These are phyloP conservation scores for Orientallactaga sibirica DNA, from an alignment of 2,797 vertebrate genomes.

Conservation along the genomic window DNA sequence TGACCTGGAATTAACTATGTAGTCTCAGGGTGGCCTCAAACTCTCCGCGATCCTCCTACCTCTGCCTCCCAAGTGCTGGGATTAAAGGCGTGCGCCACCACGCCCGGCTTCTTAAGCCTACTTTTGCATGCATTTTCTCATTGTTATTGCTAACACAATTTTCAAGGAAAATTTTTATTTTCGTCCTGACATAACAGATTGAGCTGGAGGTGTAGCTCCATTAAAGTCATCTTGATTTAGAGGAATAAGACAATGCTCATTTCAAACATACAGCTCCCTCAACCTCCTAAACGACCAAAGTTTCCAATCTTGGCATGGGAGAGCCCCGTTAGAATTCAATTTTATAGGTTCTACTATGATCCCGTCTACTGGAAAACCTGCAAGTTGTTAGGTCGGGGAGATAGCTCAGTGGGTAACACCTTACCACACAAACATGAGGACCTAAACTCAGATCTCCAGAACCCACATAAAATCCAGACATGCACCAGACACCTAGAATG, in stretches of 20 bases:
- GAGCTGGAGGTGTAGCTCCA: neutral
- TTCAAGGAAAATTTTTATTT: slow-evolving; percentile 52
- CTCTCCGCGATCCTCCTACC: too few relatives aligned
- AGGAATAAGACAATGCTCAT: slow-evolving; percentile 50
- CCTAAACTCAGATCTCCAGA: too few relatives aligned
- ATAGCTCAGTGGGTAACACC: too few relatives aligned
- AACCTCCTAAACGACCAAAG: neutral
- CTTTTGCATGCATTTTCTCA: neutral
- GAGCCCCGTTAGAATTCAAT: slow-evolving; percentile 63
- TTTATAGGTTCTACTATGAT: slow-evolving; percentile 44
- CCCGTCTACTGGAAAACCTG: slow-evolving; percentile 42
- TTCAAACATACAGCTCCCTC: slow-evolving; percentile 36
- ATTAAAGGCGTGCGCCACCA: too few relatives aligned
- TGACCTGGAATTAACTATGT: too few relatives aligned
- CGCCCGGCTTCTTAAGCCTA: neutral
- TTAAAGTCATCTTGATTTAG: slow-evolving; percentile 57
- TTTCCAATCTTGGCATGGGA: slow-evolving; percentile 49
- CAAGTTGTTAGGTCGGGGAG: too few relatives aligned
- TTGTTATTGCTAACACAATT: slow-evolving; percentile 13
- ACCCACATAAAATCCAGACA: too few relatives aligned
- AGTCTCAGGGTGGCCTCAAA: too few relatives aligned
- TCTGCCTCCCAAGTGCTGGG: too few relatives aligned
- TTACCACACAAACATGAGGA: too few relatives aligned
- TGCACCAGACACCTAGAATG: too few relatives aligned
- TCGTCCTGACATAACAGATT: slow-evolving; percentile 11